Percentiles rank a stretch among this genome's conserved stretches.
phyloP scores from a whole-genome alignment of 35 echinoderm and acorn worm genomes.

The Ophiothrix spiculata region DNA sequence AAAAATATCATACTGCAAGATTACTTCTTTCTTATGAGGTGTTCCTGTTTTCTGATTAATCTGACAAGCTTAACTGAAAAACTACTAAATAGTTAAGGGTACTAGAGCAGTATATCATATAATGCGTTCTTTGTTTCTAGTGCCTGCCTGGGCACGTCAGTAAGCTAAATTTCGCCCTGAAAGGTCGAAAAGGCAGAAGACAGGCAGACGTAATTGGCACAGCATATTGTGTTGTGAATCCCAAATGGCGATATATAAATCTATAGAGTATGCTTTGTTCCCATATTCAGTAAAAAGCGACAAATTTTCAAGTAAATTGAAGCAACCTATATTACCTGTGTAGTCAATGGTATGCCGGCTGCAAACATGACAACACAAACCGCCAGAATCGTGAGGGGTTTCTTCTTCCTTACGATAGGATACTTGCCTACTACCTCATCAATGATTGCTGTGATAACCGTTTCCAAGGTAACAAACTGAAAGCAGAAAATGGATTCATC shows the following conservation, averaged over 20 bases:
- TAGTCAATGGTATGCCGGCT: conserved; percentile 35
- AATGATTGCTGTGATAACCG: conserved; percentile 57
- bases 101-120: background rate
- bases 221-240: background rate
- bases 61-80: background rate
- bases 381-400: conserved; percentile 37
- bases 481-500: too few relatives aligned
- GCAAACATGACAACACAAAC: conserved; percentile 38
- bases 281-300: background rate
- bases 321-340: conserved; percentile 9
- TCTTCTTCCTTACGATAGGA: conserved; percentile 40
- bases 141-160: too few relatives aligned
- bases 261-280: background rate
- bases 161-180: too few relatives aligned
- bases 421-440: conserved; percentile 32
- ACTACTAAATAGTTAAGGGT: background rate
- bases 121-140: background rate
- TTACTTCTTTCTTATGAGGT: background rate
- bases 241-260: background rate
- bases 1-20: background rate
- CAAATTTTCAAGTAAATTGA: background rate
- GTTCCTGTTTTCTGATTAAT: background rate
- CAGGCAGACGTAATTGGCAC: background rate
- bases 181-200: too few relatives aligned
- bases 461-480: conserved; percentile 77